Percentiles rank a stretch among this genome's conserved stretches.
Conservation (phyloP, 2,113 vertebrate genomes). For the Boulengeromyrus knoepffleri region DNA sequence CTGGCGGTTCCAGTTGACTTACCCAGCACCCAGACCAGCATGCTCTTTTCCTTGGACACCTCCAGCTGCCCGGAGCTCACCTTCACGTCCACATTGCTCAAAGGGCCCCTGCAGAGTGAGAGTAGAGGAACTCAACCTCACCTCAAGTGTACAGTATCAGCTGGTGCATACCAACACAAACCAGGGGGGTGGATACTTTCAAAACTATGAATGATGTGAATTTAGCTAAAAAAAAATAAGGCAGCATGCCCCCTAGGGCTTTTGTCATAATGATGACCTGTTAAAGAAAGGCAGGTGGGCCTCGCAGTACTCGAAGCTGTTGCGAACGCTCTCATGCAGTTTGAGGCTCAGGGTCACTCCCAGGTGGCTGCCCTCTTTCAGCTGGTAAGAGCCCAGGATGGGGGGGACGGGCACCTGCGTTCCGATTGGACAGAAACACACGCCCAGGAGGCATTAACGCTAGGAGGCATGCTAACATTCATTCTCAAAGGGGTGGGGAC, state of each 20-base stretch:
- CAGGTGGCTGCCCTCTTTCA: slow-evolving; percentile 71
- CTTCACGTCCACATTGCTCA: slow-evolving; percentile 73
- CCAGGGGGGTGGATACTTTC: background rate
- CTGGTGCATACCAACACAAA: background rate
- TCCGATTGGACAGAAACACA: slow-evolving; percentile 21
- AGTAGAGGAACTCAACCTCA: background rate
- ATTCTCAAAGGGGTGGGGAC: background rate
- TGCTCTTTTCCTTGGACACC: slow-evolving; percentile 78
- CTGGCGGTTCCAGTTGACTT: slow-evolving; percentile 24
- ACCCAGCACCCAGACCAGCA: slow-evolving; percentile 82
- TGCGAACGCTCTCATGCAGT: slow-evolving; percentile 89
- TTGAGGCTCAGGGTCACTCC: slow-evolving; percentile 73
- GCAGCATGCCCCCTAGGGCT: background rate
- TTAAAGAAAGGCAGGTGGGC: slow-evolving; percentile 85
- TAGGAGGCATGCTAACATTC: background rate
- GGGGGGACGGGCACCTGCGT: slow-evolving; percentile 83
- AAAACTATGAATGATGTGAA: background rate
- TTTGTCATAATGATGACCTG: slow-evolving; percentile 48
- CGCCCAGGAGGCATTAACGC: background rate
- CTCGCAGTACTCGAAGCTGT: slow-evolving; percentile 87
- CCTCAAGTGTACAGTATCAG: background rate
- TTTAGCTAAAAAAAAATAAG: background rate
- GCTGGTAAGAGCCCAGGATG: slow-evolving; percentile 80
- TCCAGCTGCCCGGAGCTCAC: slow-evolving; percentile 81
- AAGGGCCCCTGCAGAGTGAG: slow-evolving; percentile 62